Evolutionary conservation across 2,888 invertebrate genomes (phyloP).

Genomic region (Teleiodes luculella): DNA sequence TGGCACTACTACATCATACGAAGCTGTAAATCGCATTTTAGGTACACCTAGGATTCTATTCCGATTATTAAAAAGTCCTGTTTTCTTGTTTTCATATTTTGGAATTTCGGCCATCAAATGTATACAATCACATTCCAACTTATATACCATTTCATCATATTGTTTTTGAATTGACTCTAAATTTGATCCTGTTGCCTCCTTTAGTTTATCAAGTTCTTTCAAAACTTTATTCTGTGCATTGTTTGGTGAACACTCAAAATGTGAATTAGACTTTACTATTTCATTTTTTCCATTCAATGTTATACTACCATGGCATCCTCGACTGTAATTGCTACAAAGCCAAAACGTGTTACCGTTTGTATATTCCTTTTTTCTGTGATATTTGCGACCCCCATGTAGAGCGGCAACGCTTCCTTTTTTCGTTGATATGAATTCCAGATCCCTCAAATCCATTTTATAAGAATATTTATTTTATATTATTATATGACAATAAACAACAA

Average conservation of each 20-base stretch:
- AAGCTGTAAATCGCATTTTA: neutral
- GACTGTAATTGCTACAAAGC: neutral
- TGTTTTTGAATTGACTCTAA: neutral
- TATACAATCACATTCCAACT: neutral
- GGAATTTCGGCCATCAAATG: neutral
- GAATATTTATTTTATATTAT: too few species aligned
- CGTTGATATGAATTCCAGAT: neutral
- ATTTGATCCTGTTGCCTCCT: neutral
- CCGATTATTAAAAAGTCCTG: neutral
- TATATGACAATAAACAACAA: too few species aligned
- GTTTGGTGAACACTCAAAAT: neutral
- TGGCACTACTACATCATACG: neutral
- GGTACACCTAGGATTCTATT: neutral
- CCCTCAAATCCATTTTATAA: too few species aligned
- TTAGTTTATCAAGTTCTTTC: neutral
- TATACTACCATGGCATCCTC: neutral
- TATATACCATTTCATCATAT: neutral
- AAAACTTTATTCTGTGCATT: neutral
- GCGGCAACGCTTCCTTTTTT: neutral
- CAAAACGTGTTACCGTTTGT: neutral
- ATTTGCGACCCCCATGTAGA: neutral
- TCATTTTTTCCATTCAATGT: neutral
- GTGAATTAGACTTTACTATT: neutral
- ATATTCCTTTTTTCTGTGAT: neutral
- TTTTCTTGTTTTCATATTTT: neutral